Evolutionary conservation across 2,113 vertebrate genomes (phyloP).

Genomic region (Antennarius striatus): DNA sequence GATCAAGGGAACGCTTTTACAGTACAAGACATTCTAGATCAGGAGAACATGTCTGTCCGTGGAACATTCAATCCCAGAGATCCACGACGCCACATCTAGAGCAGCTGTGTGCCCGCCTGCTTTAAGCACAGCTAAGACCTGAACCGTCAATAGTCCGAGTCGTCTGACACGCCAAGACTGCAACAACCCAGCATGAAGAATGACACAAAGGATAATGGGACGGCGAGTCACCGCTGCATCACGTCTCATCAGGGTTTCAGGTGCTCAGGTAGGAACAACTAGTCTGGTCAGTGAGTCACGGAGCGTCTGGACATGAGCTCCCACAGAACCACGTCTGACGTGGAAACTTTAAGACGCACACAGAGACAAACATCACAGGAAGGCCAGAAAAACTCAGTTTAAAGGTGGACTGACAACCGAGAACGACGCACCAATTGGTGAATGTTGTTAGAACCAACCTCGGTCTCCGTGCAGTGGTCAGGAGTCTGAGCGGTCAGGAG

Average conservation of each 20-base stretch:
- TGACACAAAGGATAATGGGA: slow-evolving; percentile 40
- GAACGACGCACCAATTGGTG: not conserved
- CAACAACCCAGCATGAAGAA: slow-evolving; percentile 44
- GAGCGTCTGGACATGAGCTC: slow-evolving; percentile 35
- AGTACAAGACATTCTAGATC: too few species aligned
- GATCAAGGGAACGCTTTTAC: too few species aligned
- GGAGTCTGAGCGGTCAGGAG: not conserved
- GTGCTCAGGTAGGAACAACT: slow-evolving; percentile 53
- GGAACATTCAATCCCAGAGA: not conserved
- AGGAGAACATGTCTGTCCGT: too few species aligned
- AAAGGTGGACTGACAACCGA: not conserved
- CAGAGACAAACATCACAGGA: not conserved
- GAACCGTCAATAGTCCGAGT: slow-evolving; percentile 59
- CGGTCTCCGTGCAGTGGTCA: not conserved
- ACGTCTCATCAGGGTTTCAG: slow-evolving; percentile 39
- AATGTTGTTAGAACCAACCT: not conserved
- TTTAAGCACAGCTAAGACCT: slow-evolving; percentile 31
- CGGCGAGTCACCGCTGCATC: slow-evolving; percentile 43
- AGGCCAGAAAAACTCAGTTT: not conserved
- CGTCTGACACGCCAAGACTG: slow-evolving; percentile 36
- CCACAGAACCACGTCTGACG: not conserved
- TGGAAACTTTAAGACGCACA: not conserved
- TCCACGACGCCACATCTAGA: not conserved
- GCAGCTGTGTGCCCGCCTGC: slow-evolving; percentile 17
- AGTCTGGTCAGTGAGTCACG: slow-evolving; percentile 54